phyloP scores from a whole-genome alignment of 1,140 invertebrate species.

The Anastrepha obliqua region DNA sequence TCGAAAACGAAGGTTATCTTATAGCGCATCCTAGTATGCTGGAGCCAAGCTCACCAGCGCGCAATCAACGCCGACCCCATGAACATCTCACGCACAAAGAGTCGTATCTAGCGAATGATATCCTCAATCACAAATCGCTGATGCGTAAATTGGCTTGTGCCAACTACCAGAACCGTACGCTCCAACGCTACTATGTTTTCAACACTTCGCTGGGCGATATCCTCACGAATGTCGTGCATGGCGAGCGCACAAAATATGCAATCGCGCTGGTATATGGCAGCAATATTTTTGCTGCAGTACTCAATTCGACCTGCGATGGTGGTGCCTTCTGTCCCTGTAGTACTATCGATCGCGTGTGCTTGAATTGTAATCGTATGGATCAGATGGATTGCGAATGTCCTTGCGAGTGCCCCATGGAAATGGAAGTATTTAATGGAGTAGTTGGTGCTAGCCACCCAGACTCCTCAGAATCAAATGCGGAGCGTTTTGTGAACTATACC shows the following conservation, averaged over 20 bases:
- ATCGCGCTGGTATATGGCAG: constrained; percentile 87
- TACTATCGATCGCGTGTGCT: constrained; percentile 89
- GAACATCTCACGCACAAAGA: constrained; percentile 89
- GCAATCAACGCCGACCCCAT: constrained; percentile 80
- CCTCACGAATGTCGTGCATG: constrained; percentile 88
- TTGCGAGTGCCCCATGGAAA: constrained; percentile 89
- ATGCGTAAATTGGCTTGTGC: constrained; percentile 90
- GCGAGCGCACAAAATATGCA: constrained; percentile 92
- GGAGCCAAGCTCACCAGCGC: constrained; percentile 75
- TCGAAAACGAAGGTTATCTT: constrained; percentile 93
- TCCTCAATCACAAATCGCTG: constrained; percentile 88
- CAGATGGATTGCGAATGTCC: constrained; percentile 96
- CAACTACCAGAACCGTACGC: constrained; percentile 84
- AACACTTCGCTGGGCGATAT: constrained; percentile 86
- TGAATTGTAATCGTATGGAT: constrained; percentile 96
- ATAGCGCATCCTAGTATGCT: constrained; percentile 90
- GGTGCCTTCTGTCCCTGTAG: constrained; percentile 94
- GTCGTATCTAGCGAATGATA: constrained; percentile 89
- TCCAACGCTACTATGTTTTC: constrained; percentile 87
- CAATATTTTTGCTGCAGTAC: constrained; percentile 91
- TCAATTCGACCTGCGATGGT: constrained; percentile 85
- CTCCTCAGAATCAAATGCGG: constrained; percentile 38
- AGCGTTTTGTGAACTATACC: constrained; percentile 66
- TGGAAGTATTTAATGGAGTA: constrained; percentile 60
- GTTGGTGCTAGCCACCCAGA: constrained; percentile 65